phyloP scores from a whole-genome alignment of 2,797 vertebrate species.

The Pangasius sanitwongsei region DNA sequence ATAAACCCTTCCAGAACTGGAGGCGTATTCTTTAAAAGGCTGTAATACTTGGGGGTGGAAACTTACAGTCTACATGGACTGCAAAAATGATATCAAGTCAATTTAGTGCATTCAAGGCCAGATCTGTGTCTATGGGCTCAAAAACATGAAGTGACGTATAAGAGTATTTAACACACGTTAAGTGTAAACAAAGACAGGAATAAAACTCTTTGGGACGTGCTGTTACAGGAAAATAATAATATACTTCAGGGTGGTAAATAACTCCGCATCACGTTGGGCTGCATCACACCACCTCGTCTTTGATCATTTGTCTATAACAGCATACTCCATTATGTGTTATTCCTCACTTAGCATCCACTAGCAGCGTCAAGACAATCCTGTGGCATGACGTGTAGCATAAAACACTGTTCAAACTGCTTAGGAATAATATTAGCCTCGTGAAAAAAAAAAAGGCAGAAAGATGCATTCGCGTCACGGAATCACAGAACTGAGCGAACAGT shows the following conservation, averaged over 20 bases:
- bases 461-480: background rate
- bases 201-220: background rate
- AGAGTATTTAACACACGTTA: background rate
- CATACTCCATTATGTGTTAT: background rate
- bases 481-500: background rate
- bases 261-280: too few species aligned
- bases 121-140: background rate
- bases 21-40: background rate
- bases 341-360: background rate
- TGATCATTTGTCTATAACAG: background rate
- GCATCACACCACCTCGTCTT: background rate
- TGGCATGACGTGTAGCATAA: background rate
- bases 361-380: background rate
- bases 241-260: too few species aligned
- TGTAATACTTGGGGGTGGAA: background rate
- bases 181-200: background rate
- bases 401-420: background rate
- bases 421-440: background rate
- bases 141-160: background rate
- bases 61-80: background rate
- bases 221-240: background rate
- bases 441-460: background rate
- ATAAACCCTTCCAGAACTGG: background rate
- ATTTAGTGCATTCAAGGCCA: background rate
- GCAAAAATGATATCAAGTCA: background rate